These are phyloP conservation scores for Pristionchus arcanus DNA, from an alignment of 2,888 invertebrate genomes.

Conservation along the genomic window DNA sequence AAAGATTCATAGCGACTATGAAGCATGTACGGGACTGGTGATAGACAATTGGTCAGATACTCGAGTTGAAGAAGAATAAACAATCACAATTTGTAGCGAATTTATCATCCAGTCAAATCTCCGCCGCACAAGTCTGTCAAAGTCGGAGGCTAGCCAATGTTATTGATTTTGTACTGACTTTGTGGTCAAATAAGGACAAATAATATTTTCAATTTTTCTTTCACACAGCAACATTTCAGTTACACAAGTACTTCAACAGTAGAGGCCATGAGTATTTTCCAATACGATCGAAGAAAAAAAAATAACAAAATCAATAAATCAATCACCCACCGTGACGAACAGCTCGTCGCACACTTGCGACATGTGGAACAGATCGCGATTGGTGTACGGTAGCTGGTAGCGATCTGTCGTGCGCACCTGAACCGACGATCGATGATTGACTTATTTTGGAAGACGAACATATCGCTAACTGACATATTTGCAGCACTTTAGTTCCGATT, in stretches of 20 bases:
- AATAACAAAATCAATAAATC: background rate
- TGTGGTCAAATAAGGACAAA: too few relatives aligned
- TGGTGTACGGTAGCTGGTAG: constrained; percentile 75
- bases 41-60: too few relatives aligned
- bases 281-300: background rate
- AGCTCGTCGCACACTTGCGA: constrained; percentile 74
- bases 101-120: background rate
- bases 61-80: background rate
- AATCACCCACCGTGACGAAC: constrained; percentile 65
- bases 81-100: too few relatives aligned
- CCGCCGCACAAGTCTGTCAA: background rate
- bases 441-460: background rate
- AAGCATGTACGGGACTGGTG: background rate
- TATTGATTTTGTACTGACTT: too few relatives aligned
- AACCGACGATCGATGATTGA: background rate
- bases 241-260: background rate
- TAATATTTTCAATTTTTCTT: too few relatives aligned
- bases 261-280: background rate
- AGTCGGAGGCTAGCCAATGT: background rate
- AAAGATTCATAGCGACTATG: too few relatives aligned
- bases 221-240: background rate
- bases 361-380: constrained; percentile 75
- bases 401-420: constrained; percentile 73
- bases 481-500: too few relatives aligned
- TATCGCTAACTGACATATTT: background rate